phyloP scores from a whole-genome alignment of 2,888 invertebrate genomes.

The Odontocerum albicorne region DNA sequence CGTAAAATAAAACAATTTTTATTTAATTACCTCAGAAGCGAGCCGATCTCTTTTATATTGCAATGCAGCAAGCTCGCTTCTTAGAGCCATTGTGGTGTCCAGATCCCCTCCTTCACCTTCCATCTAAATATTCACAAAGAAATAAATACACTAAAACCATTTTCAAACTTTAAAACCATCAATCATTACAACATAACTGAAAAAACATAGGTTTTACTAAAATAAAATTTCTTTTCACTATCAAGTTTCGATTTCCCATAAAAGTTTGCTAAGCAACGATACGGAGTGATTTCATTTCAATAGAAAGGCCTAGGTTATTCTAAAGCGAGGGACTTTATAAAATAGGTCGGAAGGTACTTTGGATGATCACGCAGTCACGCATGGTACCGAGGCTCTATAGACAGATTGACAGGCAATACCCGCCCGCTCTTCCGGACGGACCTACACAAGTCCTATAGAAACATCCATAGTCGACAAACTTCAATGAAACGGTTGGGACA shows the following conservation, averaged over 20 bases:
- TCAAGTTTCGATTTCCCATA: too few species aligned
- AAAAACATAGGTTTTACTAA: too few species aligned
- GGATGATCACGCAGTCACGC: constrained; percentile 12
- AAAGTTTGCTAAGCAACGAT: too few species aligned
- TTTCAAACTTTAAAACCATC: too few species aligned
- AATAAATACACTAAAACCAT: neutral
- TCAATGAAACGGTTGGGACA: too few species aligned
- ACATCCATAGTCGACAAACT: constrained; percentile 2
- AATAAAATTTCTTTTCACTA: too few species aligned
- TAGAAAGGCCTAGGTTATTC: neutral
- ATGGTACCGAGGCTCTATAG: constrained; percentile 14
- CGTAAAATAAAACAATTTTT: too few species aligned
- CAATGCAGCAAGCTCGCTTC: constrained; percentile 81
- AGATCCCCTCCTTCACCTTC: constrained; percentile 58
- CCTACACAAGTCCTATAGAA: too few species aligned
- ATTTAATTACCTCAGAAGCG: constrained; percentile 73
- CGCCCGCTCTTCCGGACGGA: too few species aligned
- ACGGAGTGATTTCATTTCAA: too few species aligned
- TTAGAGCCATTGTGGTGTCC: constrained; percentile 73
- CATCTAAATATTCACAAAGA: constrained; percentile 49
- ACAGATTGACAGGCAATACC: constrained; percentile 4
- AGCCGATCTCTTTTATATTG: constrained; percentile 84
- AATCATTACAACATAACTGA: too few species aligned
- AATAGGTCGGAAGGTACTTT: constrained; percentile 21
- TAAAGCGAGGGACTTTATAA: constrained; percentile 11